Conservation (phyloP, 2,113 vertebrate genomes). For the Eleginops maclovinus region DNA sequence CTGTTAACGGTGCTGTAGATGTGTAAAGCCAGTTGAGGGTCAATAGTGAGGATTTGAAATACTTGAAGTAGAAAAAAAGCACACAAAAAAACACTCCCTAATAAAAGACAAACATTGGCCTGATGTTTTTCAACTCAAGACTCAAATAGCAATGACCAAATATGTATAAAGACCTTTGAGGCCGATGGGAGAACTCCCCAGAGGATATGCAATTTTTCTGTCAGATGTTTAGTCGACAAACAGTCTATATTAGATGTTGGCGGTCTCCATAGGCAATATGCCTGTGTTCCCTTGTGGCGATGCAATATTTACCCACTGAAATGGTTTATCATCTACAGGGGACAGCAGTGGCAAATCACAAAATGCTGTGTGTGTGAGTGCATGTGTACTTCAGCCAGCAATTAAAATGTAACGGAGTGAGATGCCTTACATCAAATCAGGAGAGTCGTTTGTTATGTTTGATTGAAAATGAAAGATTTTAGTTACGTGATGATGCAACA, state of each 20-base stretch:
- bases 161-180: not conserved
- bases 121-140: not conserved
- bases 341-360: not conserved
- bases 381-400: too few relatives aligned
- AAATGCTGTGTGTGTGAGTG: too few relatives aligned
- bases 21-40: not conserved
- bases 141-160: not conserved
- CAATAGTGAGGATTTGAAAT: too few relatives aligned
- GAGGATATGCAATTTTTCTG: constrained; percentile 1
- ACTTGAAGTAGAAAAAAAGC: not conserved
- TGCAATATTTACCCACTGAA: not conserved
- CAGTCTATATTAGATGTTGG: not conserved
- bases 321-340: not conserved
- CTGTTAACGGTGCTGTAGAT: not conserved
- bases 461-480: too few relatives aligned
- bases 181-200: not conserved
- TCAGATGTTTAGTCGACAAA: not conserved
- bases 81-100: not conserved
- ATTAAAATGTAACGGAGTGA: too few relatives aligned
- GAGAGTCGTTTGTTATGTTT: too few relatives aligned
- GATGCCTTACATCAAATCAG: too few relatives aligned
- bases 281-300: not conserved
- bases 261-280: not conserved
- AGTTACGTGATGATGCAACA: not conserved
- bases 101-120: not conserved